These are phyloP conservation scores for Hirtodrosophila duncani DNA, from an alignment of 2,888 invertebrate species.

Conservation along the genomic window DNA sequence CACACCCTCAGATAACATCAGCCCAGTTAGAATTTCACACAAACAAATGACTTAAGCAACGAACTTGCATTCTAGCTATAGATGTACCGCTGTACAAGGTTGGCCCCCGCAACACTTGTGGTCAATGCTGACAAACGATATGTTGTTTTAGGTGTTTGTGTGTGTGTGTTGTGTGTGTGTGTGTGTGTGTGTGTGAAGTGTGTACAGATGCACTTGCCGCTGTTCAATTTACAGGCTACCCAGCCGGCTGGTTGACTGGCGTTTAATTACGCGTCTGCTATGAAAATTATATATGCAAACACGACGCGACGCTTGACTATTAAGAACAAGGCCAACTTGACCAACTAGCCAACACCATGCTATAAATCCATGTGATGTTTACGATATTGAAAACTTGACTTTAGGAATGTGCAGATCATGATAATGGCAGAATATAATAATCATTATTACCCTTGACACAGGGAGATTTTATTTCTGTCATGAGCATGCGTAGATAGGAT, in stretches of 20 bases:
- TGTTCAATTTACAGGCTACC: conserved; percentile 27
- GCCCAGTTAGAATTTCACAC: conserved; percentile 51
- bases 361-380: not conserved
- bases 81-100: conserved; percentile 12
- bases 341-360: conserved; percentile 19
- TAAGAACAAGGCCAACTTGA: conserved; percentile 64
- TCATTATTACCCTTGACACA: no score
- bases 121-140: conserved; percentile 56
- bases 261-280: conserved; percentile 53
- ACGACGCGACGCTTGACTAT: conserved; percentile 50
- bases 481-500: no score
- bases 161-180: conserved; percentile 6
- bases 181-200: conserved; percentile 15
- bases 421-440: no score
- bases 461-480: no score
- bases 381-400: conserved; percentile 1
- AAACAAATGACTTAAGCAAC: conserved; percentile 64
- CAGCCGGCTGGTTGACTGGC: conserved; percentile 10
- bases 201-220: conserved; percentile 43
- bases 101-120: conserved; percentile 32
- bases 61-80: conserved; percentile 39
- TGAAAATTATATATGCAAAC: no score
- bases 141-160: conserved; percentile 9
- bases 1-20: no score
- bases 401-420: no score